Conservation (phyloP, 1,140 invertebrate species). For the Drosophila takahashii region DNA sequence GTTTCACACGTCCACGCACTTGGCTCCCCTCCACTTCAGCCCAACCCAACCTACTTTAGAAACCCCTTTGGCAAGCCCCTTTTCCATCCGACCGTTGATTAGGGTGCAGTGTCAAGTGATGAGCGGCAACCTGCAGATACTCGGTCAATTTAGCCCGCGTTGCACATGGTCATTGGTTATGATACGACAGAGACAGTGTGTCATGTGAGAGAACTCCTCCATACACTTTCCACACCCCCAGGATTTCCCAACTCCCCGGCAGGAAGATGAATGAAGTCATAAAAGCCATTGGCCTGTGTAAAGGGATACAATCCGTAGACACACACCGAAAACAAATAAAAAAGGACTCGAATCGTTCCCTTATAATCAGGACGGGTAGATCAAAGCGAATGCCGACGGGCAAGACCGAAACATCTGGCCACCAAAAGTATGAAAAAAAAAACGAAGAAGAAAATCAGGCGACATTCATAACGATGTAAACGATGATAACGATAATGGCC, state of each 20-base stretch:
- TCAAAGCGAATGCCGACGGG: conserved; percentile 68
- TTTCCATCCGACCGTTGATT: conserved; percentile 16
- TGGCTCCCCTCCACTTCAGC: not conserved
- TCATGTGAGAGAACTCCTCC: conserved; percentile 12
- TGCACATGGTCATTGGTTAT: conserved; percentile 71
- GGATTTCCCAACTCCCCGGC: not conserved
- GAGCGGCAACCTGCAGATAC: conserved; percentile 27
- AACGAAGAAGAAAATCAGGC: conserved; percentile 15
- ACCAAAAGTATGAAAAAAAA: not conserved
- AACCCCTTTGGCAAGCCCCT: not conserved
- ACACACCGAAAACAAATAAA: conserved; percentile 40
- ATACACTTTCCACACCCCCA: not conserved
- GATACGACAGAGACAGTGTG: conserved; percentile 37
- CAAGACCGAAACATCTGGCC: conserved; percentile 39
- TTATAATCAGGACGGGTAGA: conserved; percentile 55
- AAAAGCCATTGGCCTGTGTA: conserved; percentile 70
- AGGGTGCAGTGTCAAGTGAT: conserved; percentile 47
- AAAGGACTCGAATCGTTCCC: conserved; percentile 52
- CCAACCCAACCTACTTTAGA: not conserved
- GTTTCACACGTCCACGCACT: conserved; percentile 19
- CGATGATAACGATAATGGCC: conserved; percentile 33
- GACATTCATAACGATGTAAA: conserved; percentile 43
- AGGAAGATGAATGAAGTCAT: conserved; percentile 50
- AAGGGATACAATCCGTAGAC: conserved; percentile 54
- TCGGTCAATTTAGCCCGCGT: conserved; percentile 43